These are phyloP conservation scores for Eriosoma lanigerum DNA, from an alignment of 1,140 invertebrate species.

Conservation along the genomic window DNA sequence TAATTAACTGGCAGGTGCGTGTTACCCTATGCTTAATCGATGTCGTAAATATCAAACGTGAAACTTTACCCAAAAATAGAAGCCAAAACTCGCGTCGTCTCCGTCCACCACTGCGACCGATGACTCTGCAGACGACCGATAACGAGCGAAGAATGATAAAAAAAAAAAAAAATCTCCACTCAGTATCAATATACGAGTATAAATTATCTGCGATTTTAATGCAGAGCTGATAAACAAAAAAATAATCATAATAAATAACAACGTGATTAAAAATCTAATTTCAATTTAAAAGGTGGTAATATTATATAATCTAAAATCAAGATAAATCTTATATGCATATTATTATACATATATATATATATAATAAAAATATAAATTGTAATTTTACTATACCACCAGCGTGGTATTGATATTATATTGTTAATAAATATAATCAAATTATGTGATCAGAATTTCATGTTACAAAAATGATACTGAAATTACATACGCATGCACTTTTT, in stretches of 20 bases:
- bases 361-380: too few species aligned
- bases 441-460: too few species aligned
- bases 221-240: background rate
- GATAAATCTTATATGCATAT: too few species aligned
- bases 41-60: conserved; percentile 22
- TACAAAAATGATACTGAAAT: too few species aligned
- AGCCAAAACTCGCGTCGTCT: background rate
- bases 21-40: conserved; percentile 12
- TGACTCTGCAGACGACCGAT: background rate
- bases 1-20: conserved; percentile 31
- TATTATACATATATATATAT: too few species aligned
- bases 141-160: too few species aligned
- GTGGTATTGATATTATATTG: too few species aligned
- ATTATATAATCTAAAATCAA: too few species aligned
- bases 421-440: too few species aligned
- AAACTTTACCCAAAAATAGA: conserved; percentile 32
- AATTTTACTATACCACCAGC: too few species aligned
- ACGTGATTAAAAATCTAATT: conserved; percentile 12
- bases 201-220: background rate
- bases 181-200: too few species aligned
- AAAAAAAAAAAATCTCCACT: background rate
- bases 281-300: background rate
- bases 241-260: conserved; percentile 1
- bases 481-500: too few species aligned
- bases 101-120: background rate